Base-by-base conservation (phyloP, 2,113 vertebrate species). In the Athene noctua region DNA sequence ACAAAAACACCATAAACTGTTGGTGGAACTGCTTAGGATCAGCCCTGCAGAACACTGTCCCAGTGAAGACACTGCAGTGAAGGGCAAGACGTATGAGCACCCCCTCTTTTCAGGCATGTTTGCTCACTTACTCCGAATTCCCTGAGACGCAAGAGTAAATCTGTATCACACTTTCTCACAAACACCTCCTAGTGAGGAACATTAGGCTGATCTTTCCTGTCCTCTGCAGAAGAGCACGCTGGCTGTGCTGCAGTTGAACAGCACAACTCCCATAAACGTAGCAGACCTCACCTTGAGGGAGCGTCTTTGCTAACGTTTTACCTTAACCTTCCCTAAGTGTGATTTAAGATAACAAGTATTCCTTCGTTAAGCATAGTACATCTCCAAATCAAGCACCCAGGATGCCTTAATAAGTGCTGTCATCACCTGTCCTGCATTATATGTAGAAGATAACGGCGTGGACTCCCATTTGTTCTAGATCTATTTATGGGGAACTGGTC, bases 1-100 rank as follows among this genome's bases (percentile, higher is more conserved):
- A 40, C 40, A 10, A 40, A 40, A 40, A 9, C 40, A 40, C 9
- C 40, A 40, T 40, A 38, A 70, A 17, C 42, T 14, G 26, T 32
- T 62, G 61, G 30, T 36, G 40, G 20, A 46, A 20, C 54, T n/a
- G 38, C 75, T 52, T 19, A 73, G 34, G 16, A 10, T 74, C 54
- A 80, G 34, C 29, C 44, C 67, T 61, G 52, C 23, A 79, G 42
- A 85, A 10, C 12, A 9, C 15, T 8, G 10, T 49, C 46, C 21
- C 23, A 16, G 26, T 4, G 10, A 42, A 49, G 21, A 34, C 10
- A 12, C 3, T 67, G 34, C 9, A 34, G 10, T 27, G 40, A 68
- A 61, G 30, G 12, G 8, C 6, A 27, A 74, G 40, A 23, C 0
- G 0, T 18, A 21, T 1, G 0, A 67, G 38, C 19, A 52, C 19